These are phyloP conservation scores for Catalaphyllia jardinei DNA, from an alignment of 64 coral and sea anemone genomes.

Conservation along the genomic window DNA sequence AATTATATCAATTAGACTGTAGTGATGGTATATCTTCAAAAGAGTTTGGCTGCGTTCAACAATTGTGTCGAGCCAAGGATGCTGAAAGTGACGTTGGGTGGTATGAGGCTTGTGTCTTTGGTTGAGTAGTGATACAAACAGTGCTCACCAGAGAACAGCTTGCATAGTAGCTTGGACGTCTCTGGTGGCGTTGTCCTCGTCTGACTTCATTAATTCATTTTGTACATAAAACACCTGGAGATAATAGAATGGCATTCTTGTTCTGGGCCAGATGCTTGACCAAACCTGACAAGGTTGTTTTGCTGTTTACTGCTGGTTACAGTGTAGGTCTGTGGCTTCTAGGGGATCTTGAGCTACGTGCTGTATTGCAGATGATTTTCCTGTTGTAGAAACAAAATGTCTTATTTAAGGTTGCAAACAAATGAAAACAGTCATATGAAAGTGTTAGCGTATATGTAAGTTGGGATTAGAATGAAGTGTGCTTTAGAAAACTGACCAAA, in stretches of 20 bases:
- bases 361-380: slow-evolving; percentile 53
- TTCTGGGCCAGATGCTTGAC: background rate
- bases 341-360: background rate
- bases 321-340: background rate
- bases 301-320: background rate
- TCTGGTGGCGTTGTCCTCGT: slow-evolving; percentile 29
- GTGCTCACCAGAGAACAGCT: slow-evolving; percentile 30
- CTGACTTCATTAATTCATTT: slow-evolving; percentile 10
- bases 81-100: slow-evolving; percentile 30
- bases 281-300: slow-evolving; percentile 3
- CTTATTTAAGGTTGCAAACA: too few relatives aligned
- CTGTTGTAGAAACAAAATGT: background rate
- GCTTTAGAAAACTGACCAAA: background rate
- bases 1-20: slow-evolving; percentile 32
- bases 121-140: slow-evolving; percentile 24
- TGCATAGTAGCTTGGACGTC: background rate
- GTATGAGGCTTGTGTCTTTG: slow-evolving; percentile 13
- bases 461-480: too few relatives aligned
- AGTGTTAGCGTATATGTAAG: too few relatives aligned
- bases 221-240: slow-evolving; percentile 22
- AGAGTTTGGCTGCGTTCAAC: slow-evolving; percentile 22
- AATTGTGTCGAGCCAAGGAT: slow-evolving; percentile 52
- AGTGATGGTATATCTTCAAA: slow-evolving; percentile 20
- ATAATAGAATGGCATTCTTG: background rate
- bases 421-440: too few relatives aligned